Base-by-base conservation (phyloP, 2,797 vertebrate genomes). In the Cossypha dichroa region DNA sequence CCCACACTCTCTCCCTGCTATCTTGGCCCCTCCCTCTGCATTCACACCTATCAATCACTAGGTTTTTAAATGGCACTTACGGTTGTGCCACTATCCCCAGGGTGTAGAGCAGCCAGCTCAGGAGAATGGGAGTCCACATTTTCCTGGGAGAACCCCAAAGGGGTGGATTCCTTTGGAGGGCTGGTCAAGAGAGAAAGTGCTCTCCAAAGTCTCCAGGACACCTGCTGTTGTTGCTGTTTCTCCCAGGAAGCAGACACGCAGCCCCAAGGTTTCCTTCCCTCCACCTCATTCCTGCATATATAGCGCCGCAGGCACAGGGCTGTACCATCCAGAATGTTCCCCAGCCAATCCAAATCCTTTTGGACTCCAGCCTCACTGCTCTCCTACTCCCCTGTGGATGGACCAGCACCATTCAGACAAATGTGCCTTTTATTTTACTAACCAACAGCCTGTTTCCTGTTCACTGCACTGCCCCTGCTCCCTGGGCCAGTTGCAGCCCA, bases 321-420 rank as follows among this genome's bases (percentile, higher is more conserved):
- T 96, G 95, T 88, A 62, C 92, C 78, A 0, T 36, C n/a, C 64
- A 28, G 54, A 43, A 62, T 38, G 33, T 23, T 75, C 56, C 28
- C 28, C 56, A 93, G 84, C 96, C 95, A 97, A 96, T 96, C 91
- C 89, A 95, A 88, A 58, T 41, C 49, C 33, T 90, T 68, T 34
- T 96, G 95, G 92, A 92, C 73, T 79, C 74, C 78, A 79, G 70
- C 84, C 80, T 92, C 62, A 43, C 54, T 52, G 64, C 41, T 91
- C 45, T 59, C 34, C n/a, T 58, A 28, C 38, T 64, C 29, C 51
- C 55, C 45, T 38, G 38, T 38, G 58, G 58, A 75, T 59, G 31
- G 15, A 79, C 22, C 67, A 83, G 81, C 33, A 45, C 36, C 58
- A n/a, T 49, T 43, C 36, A 79, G 74, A 73, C 28, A 85, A 93